Evolutionary conservation across 2,797 vertebrate genomes (phyloP), one percentile per base, ranked within the genome.

Genomic region (Danio kyathit): DNA sequence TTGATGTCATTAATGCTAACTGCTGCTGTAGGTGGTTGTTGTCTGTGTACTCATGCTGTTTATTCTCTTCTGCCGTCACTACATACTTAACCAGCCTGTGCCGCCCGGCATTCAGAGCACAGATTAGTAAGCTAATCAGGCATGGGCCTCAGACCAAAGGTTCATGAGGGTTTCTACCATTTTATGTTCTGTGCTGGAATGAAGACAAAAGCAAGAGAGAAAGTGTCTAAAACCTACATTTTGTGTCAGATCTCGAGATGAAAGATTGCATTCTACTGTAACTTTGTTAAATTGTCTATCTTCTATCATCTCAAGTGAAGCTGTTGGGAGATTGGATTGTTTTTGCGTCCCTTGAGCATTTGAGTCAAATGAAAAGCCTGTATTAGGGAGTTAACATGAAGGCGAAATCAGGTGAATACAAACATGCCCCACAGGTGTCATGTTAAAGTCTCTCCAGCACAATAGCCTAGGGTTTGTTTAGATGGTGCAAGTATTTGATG

Each of bases 81-180:
- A 54, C 6, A 54, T 41, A 41, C 29, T 52, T 54, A 54, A 40
- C 48, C 48, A 11, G 29, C 48, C 48, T 41, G 48, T 6, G 11
- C 29, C 40, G 67, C 49, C 48, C 1, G 6, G 49, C 49, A 41
- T 54, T 70, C 49, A 70, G 29, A 16, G 41, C 49, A 12, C 49
- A 54, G 67, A 70, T 70, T 70, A 70, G 49, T 54, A 70, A 70
- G 49, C 67, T 70, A 54, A 17, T 54, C 67, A 54, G 67, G 49
- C 67, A 41, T 40, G 10, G 49, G 49, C 49, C 29, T 70, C 29
- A 41, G 67, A 54, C 29, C 67, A 54, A 54, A 70, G 21, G 49
- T 70, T 70, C 67, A 41, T 12, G 67, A 70, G 49, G 6, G 29
- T 70, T 29, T 29, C 29, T 29, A 66, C 17, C 7, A 29, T 66